phyloP scores from a whole-genome alignment of 30 jellyfish, hydroid and myxozoan species.

The Aurelia aurita region DNA sequence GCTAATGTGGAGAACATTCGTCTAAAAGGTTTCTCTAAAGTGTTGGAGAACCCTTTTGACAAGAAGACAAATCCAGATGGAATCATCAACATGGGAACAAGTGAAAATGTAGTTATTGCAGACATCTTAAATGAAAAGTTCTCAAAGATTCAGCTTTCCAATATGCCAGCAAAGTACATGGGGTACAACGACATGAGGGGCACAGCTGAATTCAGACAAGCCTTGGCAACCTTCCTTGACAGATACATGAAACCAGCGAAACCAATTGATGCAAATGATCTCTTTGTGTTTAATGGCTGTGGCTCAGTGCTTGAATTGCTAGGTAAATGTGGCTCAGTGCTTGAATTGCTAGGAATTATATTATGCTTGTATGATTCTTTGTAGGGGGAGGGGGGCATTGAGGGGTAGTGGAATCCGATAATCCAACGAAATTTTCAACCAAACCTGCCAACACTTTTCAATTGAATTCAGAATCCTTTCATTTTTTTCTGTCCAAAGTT shows the following conservation, averaged over 20 bases:
- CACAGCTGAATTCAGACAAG: constrained; percentile 48
- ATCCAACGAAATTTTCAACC: too few species aligned
- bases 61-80: constrained; percentile 69
- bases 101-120: constrained; percentile 63
- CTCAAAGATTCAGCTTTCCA: constrained; percentile 12
- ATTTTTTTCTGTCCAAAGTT: too few species aligned
- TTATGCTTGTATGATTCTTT: too few species aligned
- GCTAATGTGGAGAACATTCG: not conserved
- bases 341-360: too few species aligned
- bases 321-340: constrained; percentile 46
- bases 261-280: constrained; percentile 48
- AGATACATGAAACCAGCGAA: constrained; percentile 52
- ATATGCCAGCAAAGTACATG: constrained; percentile 41
- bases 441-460: too few species aligned
- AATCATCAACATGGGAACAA: constrained; percentile 83
- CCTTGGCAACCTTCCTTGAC: constrained; percentile 61
- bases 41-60: constrained; percentile 66
- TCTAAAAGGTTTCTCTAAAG: constrained; percentile 38
- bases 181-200: constrained; percentile 74
- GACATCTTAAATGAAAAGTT: constrained; percentile 61
- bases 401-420: too few species aligned
- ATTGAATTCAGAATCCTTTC: too few species aligned
- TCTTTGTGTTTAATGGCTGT: constrained; percentile 79
- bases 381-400: too few species aligned
- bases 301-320: constrained; percentile 82